Conservation (phyloP, 2,113 vertebrate genomes). For the Antigone vipio region DNA sequence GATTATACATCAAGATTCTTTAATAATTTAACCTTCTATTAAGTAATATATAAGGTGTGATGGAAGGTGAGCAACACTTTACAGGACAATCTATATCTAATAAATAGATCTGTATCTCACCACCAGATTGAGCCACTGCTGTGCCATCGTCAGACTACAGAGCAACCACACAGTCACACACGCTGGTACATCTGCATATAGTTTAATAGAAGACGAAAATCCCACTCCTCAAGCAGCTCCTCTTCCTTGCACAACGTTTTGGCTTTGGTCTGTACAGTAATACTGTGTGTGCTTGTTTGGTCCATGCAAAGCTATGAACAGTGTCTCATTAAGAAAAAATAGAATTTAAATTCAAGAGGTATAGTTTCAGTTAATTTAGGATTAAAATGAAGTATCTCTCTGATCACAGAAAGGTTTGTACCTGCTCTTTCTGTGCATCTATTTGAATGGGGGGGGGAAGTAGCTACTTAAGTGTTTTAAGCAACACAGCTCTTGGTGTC, state of each 20-base stretch:
- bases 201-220: constrained; percentile 35
- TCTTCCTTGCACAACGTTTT: constrained; percentile 54
- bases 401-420: background rate
- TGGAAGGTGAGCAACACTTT: constrained; percentile 42
- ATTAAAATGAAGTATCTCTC: constrained; percentile 46
- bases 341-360: constrained; percentile 40
- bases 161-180: constrained; percentile 58
- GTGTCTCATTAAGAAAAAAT: constrained; percentile 58
- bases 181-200: background rate
- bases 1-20: constrained; percentile 54
- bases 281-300: constrained; percentile 61
- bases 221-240: constrained; percentile 61
- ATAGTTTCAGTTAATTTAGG: background rate
- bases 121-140: constrained; percentile 45
- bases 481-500: constrained; percentile 10
- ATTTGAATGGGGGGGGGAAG: background rate
- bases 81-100: constrained; percentile 54
- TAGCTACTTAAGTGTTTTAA: background rate
- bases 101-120: constrained; percentile 38
- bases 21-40: constrained; percentile 30
- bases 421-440: background rate
- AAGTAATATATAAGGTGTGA: constrained; percentile 48
- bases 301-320: constrained; percentile 75
- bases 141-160: constrained; percentile 43
- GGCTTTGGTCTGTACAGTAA: constrained; percentile 67